Evolutionary conservation across 1,140 invertebrate genomes (phyloP).

Genomic region (Lasioglossum baleicum): DNA sequence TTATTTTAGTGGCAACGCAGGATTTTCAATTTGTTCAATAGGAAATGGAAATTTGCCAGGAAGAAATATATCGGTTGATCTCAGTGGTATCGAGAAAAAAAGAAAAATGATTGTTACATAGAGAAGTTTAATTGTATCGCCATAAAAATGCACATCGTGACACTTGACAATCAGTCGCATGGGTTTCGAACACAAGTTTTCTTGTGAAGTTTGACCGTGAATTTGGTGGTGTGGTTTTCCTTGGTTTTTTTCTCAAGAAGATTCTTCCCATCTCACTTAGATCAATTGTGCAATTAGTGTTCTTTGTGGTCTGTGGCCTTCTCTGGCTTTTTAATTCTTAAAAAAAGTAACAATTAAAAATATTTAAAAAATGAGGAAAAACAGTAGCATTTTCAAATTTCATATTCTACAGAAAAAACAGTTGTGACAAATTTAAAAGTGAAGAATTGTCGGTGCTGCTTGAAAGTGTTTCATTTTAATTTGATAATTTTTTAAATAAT

Average conservation of each 20-base stretch:
- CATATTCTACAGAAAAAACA: constrained; percentile 28
- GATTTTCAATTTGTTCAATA: constrained; percentile 23
- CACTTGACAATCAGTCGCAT: constrained; percentile 11
- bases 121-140: constrained; percentile 25
- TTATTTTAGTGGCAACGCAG: constrained; percentile 32
- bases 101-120: constrained; percentile 10
- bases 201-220: constrained; percentile 59
- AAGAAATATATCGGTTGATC: constrained; percentile 19
- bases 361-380: constrained; percentile 22
- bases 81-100: constrained; percentile 30
- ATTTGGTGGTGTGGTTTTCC: constrained; percentile 57
- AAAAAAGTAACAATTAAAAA: constrained; percentile 14
- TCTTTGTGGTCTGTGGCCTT: constrained; percentile 54
- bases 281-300: constrained; percentile 53
- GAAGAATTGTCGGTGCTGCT: constrained; percentile 32
- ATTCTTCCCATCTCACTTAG: constrained; percentile 22
- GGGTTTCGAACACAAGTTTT: constrained; percentile 35
- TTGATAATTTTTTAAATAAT: constrained; percentile 8
- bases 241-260: constrained; percentile 32
- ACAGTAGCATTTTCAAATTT: constrained; percentile 17
- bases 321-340: constrained; percentile 21
- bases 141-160: constrained; percentile 28
- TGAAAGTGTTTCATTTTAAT: constrained; percentile 23
- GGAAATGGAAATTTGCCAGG: constrained; percentile 18
- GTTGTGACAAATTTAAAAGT: constrained; percentile 36